Base-by-base conservation (phyloP, 2,888 invertebrate species). In the Tipula helvola region DNA sequence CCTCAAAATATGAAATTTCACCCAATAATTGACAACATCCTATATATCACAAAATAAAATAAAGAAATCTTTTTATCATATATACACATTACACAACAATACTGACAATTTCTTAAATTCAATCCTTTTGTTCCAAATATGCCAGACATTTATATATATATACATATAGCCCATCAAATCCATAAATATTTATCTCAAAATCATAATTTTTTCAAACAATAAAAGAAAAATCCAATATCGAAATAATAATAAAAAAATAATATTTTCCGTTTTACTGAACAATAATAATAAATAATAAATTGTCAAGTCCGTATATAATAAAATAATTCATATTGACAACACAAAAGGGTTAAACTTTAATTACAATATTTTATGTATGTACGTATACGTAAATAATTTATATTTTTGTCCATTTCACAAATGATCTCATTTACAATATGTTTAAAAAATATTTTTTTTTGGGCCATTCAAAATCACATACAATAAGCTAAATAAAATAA, bases 401-500 rank as follows among this genome's bases (percentile, higher is more conserved):
- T 12, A 10, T 36, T 39, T 18, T 8, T 84, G 84, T 84, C 84
- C 84, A 84, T 84, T 84, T 84, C 84, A 84, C 36, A 84, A 84
- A 84, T 84, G 84, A 39, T 84, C 84, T 84, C 84, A 84, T 84
- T 84, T 84, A 84, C n/a, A 71, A 71, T 18, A 71, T 28, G 10
- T 10, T 28, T 8, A 71, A 28, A 16, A 28, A 28, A 71, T 28
- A 71, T 28, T 28, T 71, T 84, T n/a, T 84, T 84, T 13, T 84
- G 84, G 84, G 84, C 84, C 84, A 84, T 28, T 71, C 71, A 71
- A 71, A 71, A 71, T 71, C 71, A 71, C 18, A 71, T 28, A 28
- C 28, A 71, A 18, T 28, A 18, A 71, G 28, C 71, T 28, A 71
- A 71, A 10, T 28, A 28, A 71, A 52, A 52, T 52, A 52, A 52